phyloP scores from a whole-genome alignment of 2,797 vertebrate genomes.

The Alcedo quadribrachys region DNA sequence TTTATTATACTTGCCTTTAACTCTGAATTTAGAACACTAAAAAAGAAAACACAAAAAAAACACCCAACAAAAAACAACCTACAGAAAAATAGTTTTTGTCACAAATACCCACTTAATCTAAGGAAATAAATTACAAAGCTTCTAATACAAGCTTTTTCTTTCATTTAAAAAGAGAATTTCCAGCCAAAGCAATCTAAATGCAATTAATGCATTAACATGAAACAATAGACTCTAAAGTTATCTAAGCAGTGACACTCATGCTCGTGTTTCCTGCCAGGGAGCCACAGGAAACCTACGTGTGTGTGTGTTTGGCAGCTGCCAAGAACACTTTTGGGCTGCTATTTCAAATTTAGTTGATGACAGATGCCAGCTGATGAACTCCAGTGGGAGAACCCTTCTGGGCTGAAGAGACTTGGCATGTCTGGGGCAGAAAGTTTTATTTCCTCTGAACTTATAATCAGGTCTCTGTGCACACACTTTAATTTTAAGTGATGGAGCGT shows the following conservation, averaged over 20 bases:
- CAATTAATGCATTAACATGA: not conserved
- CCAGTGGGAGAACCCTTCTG: rapidly evolving
- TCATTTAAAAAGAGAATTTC: too few species aligned
- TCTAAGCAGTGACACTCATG: not conserved
- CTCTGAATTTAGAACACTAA: not conserved
- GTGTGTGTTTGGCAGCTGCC: not conserved
- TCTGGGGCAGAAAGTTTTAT: not conserved
- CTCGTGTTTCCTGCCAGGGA: not conserved
- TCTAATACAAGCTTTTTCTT: not conserved
- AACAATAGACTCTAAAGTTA: not conserved
- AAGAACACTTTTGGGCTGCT: not conserved
- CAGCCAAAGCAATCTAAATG: not conserved
- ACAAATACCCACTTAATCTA: not conserved
- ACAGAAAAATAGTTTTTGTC: not conserved
- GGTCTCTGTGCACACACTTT: not conserved
- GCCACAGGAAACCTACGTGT: not conserved
- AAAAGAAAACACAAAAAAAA: not conserved
- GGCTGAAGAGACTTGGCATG: not conserved
- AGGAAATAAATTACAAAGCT: not conserved
- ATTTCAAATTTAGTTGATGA: not conserved
- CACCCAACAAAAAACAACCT: too few species aligned
- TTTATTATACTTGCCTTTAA: not conserved
- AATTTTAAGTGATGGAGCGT: not conserved
- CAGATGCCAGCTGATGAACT: not conserved
- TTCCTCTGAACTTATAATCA: not conserved